Percentiles rank a stretch among this genome's conserved stretches.
Evolutionary conservation across 1,140 invertebrate species (phyloP).

Genomic region (Pseudobourletiella spinata): DNA sequence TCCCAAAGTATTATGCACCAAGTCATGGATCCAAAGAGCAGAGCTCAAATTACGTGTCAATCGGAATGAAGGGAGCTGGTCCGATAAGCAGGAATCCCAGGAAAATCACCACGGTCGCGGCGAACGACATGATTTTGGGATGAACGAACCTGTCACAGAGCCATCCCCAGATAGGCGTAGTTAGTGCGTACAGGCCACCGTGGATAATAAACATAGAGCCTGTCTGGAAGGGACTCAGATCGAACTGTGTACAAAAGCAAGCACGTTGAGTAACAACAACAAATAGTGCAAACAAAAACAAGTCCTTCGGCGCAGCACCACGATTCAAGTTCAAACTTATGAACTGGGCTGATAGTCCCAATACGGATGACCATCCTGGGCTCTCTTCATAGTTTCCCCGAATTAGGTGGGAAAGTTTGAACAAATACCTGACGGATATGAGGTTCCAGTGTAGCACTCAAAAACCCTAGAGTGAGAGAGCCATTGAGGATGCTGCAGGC

Average conservation of each 20-base stretch:
- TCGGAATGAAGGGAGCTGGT: slow-evolving; percentile 61
- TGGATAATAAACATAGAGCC: slow-evolving; percentile 84
- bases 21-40: background rate
- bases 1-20: background rate
- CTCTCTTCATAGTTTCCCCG: no score
- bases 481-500: slow-evolving; percentile 44
- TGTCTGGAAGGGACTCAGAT: slow-evolving; percentile 60
- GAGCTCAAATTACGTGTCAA: slow-evolving; percentile 47
- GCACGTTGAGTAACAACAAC: no score
- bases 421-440: no score
- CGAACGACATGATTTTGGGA: slow-evolving; percentile 58
- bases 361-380: no score
- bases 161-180: slow-evolving; percentile 71
- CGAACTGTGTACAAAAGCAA: no score
- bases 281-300: no score
- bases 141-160: slow-evolving; percentile 55
- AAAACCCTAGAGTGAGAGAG: slow-evolving; percentile 67
- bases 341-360: no score
- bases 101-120: slow-evolving; percentile 57
- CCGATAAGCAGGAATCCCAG: slow-evolving; percentile 61
- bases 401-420: no score
- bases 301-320: no score
- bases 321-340: no score
- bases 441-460: slow-evolving; percentile 70
- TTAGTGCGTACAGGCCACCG: slow-evolving; percentile 71